Conservation (phyloP, 2,797 vertebrate species). For the Clarias pachynema region DNA sequence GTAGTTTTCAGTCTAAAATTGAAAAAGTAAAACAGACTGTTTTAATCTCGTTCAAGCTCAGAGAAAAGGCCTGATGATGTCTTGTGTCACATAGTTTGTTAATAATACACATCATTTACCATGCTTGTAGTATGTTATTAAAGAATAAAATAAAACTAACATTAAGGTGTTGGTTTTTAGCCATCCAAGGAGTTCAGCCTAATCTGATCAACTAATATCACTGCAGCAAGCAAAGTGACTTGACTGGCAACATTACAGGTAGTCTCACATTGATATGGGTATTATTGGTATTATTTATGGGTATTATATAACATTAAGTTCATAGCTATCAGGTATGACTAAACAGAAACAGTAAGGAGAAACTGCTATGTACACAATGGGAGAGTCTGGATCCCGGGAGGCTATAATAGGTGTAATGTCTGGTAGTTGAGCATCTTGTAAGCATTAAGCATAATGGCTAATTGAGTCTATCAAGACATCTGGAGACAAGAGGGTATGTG, state of each 20-base stretch:
- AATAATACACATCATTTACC: background rate
- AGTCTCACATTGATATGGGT: no score
- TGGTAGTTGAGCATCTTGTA: background rate
- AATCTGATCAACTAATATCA: background rate
- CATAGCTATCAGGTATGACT: no score
- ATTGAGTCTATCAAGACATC: background rate
- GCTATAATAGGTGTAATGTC: no score
- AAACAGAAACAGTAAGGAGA: no score
- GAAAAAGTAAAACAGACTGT: background rate
- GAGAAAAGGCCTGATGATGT: background rate
- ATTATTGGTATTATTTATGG: no score
- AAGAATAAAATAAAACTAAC: background rate
- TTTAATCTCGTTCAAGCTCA: background rate
- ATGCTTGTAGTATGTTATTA: background rate
- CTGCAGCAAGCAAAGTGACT: background rate
- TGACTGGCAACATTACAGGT: background rate
- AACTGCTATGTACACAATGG: no score
- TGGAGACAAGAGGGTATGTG: background rate
- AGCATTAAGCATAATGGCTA: no score
- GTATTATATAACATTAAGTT: no score
- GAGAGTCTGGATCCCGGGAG: no score
- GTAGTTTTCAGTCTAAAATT: background rate
- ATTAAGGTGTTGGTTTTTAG: background rate
- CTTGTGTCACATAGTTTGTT: background rate
- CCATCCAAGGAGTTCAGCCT: background rate